phyloP scores from a whole-genome alignment of 2,113 vertebrate species.

The Brachionichthys hirsutus region DNA sequence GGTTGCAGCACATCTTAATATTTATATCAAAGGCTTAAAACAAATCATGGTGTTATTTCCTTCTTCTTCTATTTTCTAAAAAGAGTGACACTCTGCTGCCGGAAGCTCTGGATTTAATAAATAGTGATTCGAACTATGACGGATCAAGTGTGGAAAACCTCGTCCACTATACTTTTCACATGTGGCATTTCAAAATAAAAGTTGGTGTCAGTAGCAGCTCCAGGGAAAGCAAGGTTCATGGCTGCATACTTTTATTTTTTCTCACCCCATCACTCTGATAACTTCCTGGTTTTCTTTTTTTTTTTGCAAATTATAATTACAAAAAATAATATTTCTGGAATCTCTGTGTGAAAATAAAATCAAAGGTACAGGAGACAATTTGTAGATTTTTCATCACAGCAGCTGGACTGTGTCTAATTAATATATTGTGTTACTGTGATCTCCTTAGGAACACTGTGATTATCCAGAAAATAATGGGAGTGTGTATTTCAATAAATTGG shows the following conservation, averaged over 20 bases:
- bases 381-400: neutral
- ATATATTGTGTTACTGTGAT: neutral
- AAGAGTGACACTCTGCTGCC: slow-evolving; percentile 7
- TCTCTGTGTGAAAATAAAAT: too few species aligned
- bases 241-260: neutral
- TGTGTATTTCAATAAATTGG: too few species aligned
- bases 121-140: slow-evolving; percentile 13
- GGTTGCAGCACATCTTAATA: slow-evolving; percentile 21
- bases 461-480: too few species aligned
- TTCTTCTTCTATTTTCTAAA: neutral
- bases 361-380: too few species aligned
- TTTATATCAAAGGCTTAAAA: slow-evolving; percentile 44
- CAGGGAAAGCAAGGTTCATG: neutral
- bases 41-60: slow-evolving; percentile 24
- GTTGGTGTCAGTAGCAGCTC: slow-evolving; percentile 1
- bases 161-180: neutral
- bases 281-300: neutral
- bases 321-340: neutral
- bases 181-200: slow-evolving; percentile 2
- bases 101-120: slow-evolving; percentile 34
- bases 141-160: neutral
- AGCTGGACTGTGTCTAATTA: neutral
- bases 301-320: neutral
- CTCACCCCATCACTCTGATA: too few species aligned
- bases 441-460: neutral